Conservation (phyloP, 37 sponge, comb jelly and placozoan species). For the Bolinopsis microptera region DNA sequence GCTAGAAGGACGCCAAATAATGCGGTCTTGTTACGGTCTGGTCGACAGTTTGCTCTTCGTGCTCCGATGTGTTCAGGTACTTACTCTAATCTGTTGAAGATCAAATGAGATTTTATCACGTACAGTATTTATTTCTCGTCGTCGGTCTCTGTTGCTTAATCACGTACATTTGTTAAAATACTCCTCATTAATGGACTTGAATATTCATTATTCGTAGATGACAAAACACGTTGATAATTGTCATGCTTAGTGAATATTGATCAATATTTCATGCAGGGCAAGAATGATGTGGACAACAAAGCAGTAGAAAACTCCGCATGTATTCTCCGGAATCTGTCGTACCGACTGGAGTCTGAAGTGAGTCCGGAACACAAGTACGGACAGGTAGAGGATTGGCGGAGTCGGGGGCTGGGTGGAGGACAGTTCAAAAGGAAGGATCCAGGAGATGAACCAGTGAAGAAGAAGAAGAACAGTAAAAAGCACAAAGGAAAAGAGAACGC, state of each 20-base stretch:
- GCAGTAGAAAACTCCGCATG: conserved; percentile 88
- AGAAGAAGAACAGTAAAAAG: conserved; percentile 60
- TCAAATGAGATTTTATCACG: too few species aligned
- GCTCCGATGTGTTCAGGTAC: conserved; percentile 71
- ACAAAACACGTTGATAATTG: too few species aligned
- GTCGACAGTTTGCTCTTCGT: conserved; percentile 84
- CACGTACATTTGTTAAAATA: too few species aligned
- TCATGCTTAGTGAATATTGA: too few species aligned
- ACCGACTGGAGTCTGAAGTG: conserved; percentile 84
- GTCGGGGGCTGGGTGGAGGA: conserved; percentile 33
- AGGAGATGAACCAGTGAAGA: neutral
- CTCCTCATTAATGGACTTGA: too few species aligned
- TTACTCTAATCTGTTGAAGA: too few species aligned
- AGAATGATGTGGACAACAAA: conserved; percentile 57
- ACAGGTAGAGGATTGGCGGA: conserved; percentile 29
- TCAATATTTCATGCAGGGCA: too few species aligned
- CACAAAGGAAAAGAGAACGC: conserved; percentile 64
- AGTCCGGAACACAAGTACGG: conserved; percentile 68
- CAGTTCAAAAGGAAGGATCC: conserved; percentile 55
- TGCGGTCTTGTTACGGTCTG: conserved; percentile 71
- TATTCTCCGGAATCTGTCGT: conserved; percentile 91
- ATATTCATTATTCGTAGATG: too few species aligned
- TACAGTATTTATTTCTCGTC: too few species aligned
- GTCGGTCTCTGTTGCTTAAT: too few species aligned
- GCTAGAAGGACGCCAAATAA: conserved; percentile 71